phyloP scores from a whole-genome alignment of 2,888 invertebrate genomes.

The Lycaena phlaeas region DNA sequence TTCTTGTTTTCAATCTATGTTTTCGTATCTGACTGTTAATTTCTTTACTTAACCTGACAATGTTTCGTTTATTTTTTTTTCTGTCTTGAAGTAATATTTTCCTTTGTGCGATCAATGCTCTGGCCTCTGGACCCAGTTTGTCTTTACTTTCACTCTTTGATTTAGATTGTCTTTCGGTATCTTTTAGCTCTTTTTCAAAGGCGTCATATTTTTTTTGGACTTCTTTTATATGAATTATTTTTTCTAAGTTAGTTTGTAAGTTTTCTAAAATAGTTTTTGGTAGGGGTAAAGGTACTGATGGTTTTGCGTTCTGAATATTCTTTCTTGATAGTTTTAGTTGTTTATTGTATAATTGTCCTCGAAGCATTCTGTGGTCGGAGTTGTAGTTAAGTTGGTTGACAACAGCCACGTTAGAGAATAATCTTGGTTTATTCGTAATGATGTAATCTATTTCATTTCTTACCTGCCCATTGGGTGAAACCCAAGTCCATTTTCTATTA shows the following conservation, averaged over 20 bases:
- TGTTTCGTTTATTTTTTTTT: slow-evolving; percentile 7
- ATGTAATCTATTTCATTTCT: slow-evolving; percentile 21
- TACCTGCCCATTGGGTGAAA: slow-evolving; percentile 17
- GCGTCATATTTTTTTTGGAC: background rate
- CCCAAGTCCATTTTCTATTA: slow-evolving; percentile 21
- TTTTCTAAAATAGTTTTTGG: background rate
- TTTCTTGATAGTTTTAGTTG: slow-evolving; percentile 9
- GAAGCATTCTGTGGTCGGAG: slow-evolving; percentile 7
- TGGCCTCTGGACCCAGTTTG: background rate
- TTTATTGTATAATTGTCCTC: background rate
- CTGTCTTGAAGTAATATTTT: slow-evolving; percentile 5
- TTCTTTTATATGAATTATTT: background rate
- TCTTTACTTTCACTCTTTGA: background rate
- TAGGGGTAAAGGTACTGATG: slow-evolving; percentile 2
- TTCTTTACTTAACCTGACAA: slow-evolving; percentile 10
- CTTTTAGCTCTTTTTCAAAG: background rate
- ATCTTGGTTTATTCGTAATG: slow-evolving; percentile 15
- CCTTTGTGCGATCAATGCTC: background rate
- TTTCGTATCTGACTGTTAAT: slow-evolving; percentile 7
- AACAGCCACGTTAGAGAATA: slow-evolving; percentile 10
- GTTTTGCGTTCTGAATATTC: slow-evolving; percentile 2
- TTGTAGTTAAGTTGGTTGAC: slow-evolving; percentile 11
- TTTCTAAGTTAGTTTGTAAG: background rate
- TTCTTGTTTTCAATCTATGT: background rate
- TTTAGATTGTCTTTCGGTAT: background rate